Percentiles rank a stretch among this genome's conserved stretches.
Conservation (phyloP, 2,888 invertebrate genomes). For the Acronicta leporina region DNA sequence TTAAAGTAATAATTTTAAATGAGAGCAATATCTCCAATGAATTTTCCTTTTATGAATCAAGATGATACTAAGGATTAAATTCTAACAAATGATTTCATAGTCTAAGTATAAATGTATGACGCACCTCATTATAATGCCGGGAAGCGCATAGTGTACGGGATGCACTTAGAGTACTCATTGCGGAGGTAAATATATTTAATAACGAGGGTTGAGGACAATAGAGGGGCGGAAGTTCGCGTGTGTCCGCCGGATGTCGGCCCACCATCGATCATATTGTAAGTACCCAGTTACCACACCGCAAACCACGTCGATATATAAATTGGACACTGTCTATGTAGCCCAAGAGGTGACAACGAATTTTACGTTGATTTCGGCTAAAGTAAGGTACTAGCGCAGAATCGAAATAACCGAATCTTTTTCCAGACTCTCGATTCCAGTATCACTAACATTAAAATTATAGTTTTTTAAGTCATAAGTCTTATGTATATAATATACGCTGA, state of each 20-base stretch:
- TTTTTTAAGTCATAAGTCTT: no score
- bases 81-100: not conserved
- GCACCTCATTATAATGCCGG: constrained; percentile 55
- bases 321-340: not conserved
- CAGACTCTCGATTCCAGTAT: no score
- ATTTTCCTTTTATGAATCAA: no score
- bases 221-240: constrained; percentile 75
- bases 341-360: no score
- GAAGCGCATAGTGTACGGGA: constrained; percentile 54
- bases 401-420: no score
- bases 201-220: constrained; percentile 78
- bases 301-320: not conserved
- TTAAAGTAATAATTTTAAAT: no score
- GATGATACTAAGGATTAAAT: no score
- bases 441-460: no score
- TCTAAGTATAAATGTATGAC: constrained; percentile 29
- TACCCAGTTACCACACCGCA: constrained; percentile 22
- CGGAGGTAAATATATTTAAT: constrained; percentile 61
- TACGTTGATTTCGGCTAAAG: no score
- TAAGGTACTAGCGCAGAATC: no score
- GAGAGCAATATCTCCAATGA: no score
- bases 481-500: no score
- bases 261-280: constrained; percentile 67
- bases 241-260: constrained; percentile 84
- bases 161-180: constrained; percentile 65